Conservation (phyloP, 2,113 vertebrate genomes). For the Pampusana beccarii region DNA sequence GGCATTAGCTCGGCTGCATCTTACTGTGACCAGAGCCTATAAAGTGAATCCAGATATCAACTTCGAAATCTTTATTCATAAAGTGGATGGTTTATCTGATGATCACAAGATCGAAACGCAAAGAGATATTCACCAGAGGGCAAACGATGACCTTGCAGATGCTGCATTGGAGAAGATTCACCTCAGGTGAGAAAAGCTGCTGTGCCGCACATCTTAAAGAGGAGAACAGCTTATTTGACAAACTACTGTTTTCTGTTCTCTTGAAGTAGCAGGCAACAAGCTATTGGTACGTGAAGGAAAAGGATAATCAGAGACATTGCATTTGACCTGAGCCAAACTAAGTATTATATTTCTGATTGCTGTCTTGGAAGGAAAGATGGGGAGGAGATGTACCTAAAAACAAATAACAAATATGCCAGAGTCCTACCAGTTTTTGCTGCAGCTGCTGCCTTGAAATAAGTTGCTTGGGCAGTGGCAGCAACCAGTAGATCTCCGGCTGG, state of each 20-base stretch:
- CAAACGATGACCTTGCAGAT: constrained; percentile 91
- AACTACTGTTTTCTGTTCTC: neutral
- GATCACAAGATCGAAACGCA: constrained; percentile 96
- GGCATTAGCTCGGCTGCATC: constrained; percentile 89
- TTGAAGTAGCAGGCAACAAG: neutral
- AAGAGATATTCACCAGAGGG: constrained; percentile 91
- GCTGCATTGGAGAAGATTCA: constrained; percentile 90
- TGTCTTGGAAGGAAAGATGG: neutral
- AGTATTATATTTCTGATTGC: neutral
- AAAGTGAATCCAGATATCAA: constrained; percentile 94
- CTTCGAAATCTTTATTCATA: constrained; percentile 96
- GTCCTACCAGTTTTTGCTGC: neutral
- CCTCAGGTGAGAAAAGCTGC: constrained; percentile 81
- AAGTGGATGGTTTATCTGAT: constrained; percentile 93
- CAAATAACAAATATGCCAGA: neutral
- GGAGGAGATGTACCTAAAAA: neutral
- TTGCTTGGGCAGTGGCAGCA: neutral
- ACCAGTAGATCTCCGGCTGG: neutral
- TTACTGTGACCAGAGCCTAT: constrained; percentile 92
- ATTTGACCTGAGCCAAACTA: neutral
- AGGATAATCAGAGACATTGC: neutral
- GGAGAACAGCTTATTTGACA: neutral
- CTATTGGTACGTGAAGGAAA: neutral
- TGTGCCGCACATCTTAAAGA: neutral
- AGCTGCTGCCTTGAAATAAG: constrained; percentile 16